Evolutionary conservation across 2,888 invertebrate genomes (phyloP).

Genomic region (Eledona agricola): DNA sequence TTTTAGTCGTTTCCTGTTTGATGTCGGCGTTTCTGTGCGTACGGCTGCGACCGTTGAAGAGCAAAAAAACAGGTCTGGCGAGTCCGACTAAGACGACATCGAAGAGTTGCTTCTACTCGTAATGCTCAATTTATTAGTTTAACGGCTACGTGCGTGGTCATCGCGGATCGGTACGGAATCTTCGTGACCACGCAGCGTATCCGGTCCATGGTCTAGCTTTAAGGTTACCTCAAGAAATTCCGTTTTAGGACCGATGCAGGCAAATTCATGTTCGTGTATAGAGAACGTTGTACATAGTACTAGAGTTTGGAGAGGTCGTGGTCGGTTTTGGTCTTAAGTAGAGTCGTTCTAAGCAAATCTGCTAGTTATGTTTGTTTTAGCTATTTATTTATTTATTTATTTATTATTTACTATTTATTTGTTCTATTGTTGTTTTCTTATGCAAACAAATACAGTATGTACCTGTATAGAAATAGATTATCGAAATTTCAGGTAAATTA

Average conservation of each 20-base stretch:
- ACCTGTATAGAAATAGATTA: constrained; percentile 48
- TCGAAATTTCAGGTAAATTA: constrained; percentile 3
- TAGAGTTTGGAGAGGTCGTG: constrained; percentile 39
- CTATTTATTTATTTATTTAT: constrained; percentile 44
- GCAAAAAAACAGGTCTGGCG: constrained; percentile 55
- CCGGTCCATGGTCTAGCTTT: constrained; percentile 40
- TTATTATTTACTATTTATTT: constrained; percentile 44
- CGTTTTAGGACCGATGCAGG: constrained; percentile 35
- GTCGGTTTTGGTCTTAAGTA: constrained; percentile 46
- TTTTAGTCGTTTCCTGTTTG: constrained; percentile 84
- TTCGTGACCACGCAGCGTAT: constrained; percentile 53
- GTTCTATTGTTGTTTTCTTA: constrained; percentile 39
- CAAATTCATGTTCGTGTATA: constrained; percentile 30
- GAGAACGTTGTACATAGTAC: constrained; percentile 25
- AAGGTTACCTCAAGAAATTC: constrained; percentile 45
- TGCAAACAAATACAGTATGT: constrained; percentile 41
- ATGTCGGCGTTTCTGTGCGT: constrained; percentile 87
- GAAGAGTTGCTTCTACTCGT: constrained; percentile 76
- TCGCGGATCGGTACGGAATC: constrained; percentile 24
- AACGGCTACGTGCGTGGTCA: constrained; percentile 48
- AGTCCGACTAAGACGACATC: constrained; percentile 57
- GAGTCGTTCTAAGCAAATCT: constrained; percentile 12
- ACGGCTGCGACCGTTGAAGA: constrained; percentile 76
- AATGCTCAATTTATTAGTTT: constrained; percentile 38
- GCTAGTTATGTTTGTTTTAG: constrained; percentile 35